Base-by-base conservation (phyloP, 2,797 vertebrate genomes). In the Odontamblyopus lacepedii region DNA sequence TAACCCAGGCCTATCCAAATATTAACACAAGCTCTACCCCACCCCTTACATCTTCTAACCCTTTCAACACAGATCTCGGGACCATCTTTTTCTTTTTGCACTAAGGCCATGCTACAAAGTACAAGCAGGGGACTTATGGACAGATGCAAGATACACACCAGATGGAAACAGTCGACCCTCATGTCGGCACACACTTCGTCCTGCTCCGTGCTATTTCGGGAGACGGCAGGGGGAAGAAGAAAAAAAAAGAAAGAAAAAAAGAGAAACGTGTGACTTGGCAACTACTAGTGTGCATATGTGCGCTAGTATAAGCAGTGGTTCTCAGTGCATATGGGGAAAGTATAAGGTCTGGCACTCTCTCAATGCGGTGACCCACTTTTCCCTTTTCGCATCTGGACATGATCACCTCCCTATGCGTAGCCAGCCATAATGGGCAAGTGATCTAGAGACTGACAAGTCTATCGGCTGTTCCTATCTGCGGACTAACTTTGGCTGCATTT, bases 181-280 rank as follows among this genome's bases (percentile, higher is more conserved):
- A 70, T 72, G 73, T 9, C 86, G 69, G 74, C 77, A 72, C 79
- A 67, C 60, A 76, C 73, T 67, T 61, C 71, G 70, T 74, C 51
- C 2, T 41, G 7, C 75, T 81, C 67, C 69, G 71, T 74, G 71
- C 87, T 92, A 88, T 90, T 91, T 87, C 74, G 38, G 80, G 83
- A 86, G 78, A 78, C 66, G n/a, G 72, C 69, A 64, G 73, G 76
- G 74, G 61, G 60, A 35, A 11, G 60, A n/a, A 4, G 30, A n/a
- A 19, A 15, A 16, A 29, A 26, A 29, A 19, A 12, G 26, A 29
- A 59, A 29, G 26, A 59, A 61, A n/a, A 61, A 61, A 44, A 65
- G 77, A 84, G 87, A 90, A 83, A 6, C 48, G 84, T 82, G 83
- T 79, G 85, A 88, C 87, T 92, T 91, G 88, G 90, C 89, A 87